Base-by-base conservation (phyloP, 2,888 invertebrate species). In the Anorthoa munda region DNA sequence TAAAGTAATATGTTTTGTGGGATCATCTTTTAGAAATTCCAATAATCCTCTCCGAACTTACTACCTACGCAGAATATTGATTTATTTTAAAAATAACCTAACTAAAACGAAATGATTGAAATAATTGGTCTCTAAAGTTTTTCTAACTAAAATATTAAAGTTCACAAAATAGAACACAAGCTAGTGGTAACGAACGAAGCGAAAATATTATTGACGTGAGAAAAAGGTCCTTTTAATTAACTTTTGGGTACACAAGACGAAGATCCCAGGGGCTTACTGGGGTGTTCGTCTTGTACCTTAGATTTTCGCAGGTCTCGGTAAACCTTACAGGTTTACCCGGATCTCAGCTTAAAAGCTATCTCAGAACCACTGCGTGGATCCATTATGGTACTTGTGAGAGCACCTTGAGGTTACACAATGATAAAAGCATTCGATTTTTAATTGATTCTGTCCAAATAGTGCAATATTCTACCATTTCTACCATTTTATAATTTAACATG, bases 241-340 rank as follows among this genome's bases (percentile, higher is more conserved):
- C 69, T 83, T 81, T 81, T 67, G 72, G 71, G 74, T 72, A 58
- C 72, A 72, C 71, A 55, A 75, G 69, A 84, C 50, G 53, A 64
- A 79, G 66, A 85, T 84, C 82, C 84, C 78, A 55, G 55, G 79
- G 86, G 72, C 72, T 86, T 79, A 86, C 72, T 55, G 26, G 71
- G 74, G 67, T 65, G 67, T n/a, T n/a, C n/a, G n/a, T n/a, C n/a
- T n/a, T n/a, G n/a, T 75, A 78, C 71, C 74, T 81, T 66, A 68
- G 69, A 83, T 77, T 68, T 70, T 72, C 61, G 55, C 53, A 72
- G 72, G 77, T 75, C 72, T 68, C 66, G 72, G 66, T 83, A 86
- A 81, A 86, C 76, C 77, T 64, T 66, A 26, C 79, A 81, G 79
- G 70, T 86, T 81, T 72, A 79, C 72, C 39, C 77, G 66, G 64